phyloP scores from a whole-genome alignment of 1,140 invertebrate genomes.

The Drosophila sucinea region DNA sequence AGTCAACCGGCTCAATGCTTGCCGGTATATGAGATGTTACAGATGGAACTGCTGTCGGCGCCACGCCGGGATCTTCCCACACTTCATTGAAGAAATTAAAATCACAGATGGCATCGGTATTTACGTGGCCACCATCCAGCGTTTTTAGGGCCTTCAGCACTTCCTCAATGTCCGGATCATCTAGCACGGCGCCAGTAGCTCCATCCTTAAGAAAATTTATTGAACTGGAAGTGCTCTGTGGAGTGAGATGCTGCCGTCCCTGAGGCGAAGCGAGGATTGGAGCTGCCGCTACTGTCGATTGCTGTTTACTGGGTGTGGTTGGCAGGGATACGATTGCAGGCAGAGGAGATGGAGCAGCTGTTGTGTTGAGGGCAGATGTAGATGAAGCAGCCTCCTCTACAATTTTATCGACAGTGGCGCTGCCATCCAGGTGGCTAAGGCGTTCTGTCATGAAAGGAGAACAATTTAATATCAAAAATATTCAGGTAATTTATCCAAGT shows the following conservation, averaged over 20 bases:
- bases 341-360: neutral
- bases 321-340: constrained; percentile 36
- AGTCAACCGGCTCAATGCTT: constrained; percentile 22
- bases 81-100: constrained; percentile 76
- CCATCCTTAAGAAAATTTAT: constrained; percentile 68
- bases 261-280: constrained; percentile 21
- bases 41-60: neutral
- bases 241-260: constrained; percentile 47
- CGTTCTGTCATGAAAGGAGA: constrained; percentile 58
- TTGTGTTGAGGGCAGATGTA: constrained; percentile 3
- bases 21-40: constrained; percentile 7
- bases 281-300: constrained; percentile 25
- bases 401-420: constrained; percentile 27
- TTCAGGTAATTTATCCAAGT: constrained; percentile 4
- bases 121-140: constrained; percentile 64
- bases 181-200: constrained; percentile 57
- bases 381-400: constrained; percentile 23
- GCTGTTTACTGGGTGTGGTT: constrained; percentile 45
- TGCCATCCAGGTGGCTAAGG: constrained; percentile 76
- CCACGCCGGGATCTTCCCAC: constrained; percentile 53
- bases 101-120: constrained; percentile 73
- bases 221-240: constrained; percentile 61
- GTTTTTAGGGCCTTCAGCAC: constrained; percentile 80
- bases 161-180: constrained; percentile 81
- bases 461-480: constrained; percentile 12